phyloP scores from a whole-genome alignment of 2,888 invertebrate genomes.

The Drosophila buzzatii region DNA sequence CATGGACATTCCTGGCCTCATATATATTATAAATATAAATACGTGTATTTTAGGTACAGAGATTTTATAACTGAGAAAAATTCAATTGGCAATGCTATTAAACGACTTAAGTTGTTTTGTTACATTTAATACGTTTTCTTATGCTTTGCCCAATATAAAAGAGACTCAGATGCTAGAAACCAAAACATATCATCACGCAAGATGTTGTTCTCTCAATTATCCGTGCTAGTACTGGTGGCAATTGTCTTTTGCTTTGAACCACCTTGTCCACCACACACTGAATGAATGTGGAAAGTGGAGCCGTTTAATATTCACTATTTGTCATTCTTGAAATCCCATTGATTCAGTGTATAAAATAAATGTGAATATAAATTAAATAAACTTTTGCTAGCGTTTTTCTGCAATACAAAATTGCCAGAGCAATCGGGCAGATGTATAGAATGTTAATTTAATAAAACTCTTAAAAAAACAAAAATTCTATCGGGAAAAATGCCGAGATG shows the following conservation, averaged over 20 bases:
- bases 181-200: not conserved
- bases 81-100: not conserved
- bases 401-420: too few relatives aligned
- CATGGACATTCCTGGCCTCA: conserved; percentile 38
- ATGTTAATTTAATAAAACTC: not conserved
- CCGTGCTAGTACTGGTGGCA: too few relatives aligned
- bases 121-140: not conserved
- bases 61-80: too few relatives aligned
- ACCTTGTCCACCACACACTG: not conserved
- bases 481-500: not conserved
- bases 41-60: too few relatives aligned
- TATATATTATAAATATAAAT: not conserved
- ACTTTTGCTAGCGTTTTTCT: too few relatives aligned
- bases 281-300: too few relatives aligned
- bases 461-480: not conserved
- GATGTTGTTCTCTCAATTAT: not conserved
- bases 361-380: too few relatives aligned
- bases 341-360: too few relatives aligned
- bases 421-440: too few relatives aligned
- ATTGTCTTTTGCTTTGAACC: not conserved
- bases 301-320: too few relatives aligned
- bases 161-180: not conserved
- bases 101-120: not conserved
- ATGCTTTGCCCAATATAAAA: not conserved
- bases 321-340: too few relatives aligned